Base-by-base conservation (phyloP, 2,888 invertebrate species). In the Drosophila siamana region DNA sequence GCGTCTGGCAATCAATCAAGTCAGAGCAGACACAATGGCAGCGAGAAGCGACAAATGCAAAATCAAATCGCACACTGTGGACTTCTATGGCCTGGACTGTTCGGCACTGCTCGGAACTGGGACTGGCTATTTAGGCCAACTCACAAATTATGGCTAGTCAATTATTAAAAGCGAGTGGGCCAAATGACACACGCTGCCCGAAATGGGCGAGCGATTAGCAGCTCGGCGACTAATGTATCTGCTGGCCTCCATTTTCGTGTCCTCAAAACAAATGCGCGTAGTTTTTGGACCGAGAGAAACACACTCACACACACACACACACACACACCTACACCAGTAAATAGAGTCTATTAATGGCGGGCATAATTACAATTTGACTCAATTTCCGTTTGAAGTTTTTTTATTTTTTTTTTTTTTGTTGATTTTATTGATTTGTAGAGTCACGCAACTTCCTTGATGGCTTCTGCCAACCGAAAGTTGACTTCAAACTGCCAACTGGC, bases 401-500 rank as follows among this genome's bases (percentile, higher is more conserved):
- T n/a, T n/a, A n/a, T n/a, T n/a, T n/a, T n/a, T n/a, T n/a, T n/a
- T n/a, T n/a, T n/a, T n/a, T 19, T 78, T 74, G 71, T 80, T 78
- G 76, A 78, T 82, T 87, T 88, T 88, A 89, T 89, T 89, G 88
- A 89, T 88, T 89, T 83, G 78, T 86, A 69, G 38, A 78, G 89
- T 84, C 88, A 89, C 88, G 88, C 88, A 86, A 89, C 75, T 72
- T 77, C 70, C 68, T 56, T 62, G 68, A 63, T 51, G 66, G 62
- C 50, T 13, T 11, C 24, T 8, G 44, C 19, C 44, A 36, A n/a
- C n/a, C n/a, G 33, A n/a, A 4, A n/a, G 5, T 11, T 4, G 30
- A 4, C n/a, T 33, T 1, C 30, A 33, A 33, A 33, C 30, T 33
- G 30, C 11, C 30, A 33, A 33, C 36, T 11, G 24, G 44, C 40